Conservation (phyloP, 2,888 invertebrate genomes). For the Nymphalis c-album region DNA sequence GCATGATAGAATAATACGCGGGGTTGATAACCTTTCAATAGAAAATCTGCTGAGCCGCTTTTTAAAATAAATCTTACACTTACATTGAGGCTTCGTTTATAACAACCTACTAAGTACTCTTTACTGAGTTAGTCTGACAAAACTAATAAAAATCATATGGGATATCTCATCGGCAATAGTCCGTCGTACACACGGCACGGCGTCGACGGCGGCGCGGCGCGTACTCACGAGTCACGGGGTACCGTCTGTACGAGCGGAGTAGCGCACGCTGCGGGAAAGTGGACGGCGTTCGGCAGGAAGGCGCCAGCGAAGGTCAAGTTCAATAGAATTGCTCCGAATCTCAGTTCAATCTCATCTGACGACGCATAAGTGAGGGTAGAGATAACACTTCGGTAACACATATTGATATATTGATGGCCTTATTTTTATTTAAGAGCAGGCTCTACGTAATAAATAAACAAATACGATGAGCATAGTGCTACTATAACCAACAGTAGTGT, state of each 20-base stretch:
- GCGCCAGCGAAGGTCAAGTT: slow-evolving; percentile 72
- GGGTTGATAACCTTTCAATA: slow-evolving; percentile 4
- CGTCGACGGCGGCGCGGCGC: slow-evolving; percentile 27
- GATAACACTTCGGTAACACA: too few species aligned
- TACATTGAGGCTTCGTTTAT: background rate
- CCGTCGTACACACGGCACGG: slow-evolving; percentile 20
- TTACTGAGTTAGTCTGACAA: background rate
- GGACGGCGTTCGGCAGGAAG: slow-evolving; percentile 53
- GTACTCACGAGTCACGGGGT: slow-evolving; percentile 16
- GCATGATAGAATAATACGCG: background rate
- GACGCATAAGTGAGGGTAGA: background rate
- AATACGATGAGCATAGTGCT: too few species aligned
- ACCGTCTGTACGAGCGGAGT: slow-evolving; percentile 17
- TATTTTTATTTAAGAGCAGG: too few species aligned
- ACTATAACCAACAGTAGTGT: too few species aligned
- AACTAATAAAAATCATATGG: slow-evolving; percentile 5
- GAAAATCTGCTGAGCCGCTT: background rate
- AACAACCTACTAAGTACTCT: background rate
- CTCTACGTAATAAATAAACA: too few species aligned
- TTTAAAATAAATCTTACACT: background rate
- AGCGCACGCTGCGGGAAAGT: slow-evolving; percentile 41
- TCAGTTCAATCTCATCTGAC: slow-evolving; percentile 16
- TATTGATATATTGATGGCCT: too few species aligned
- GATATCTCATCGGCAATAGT: slow-evolving; percentile 11
- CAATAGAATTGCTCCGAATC: slow-evolving; percentile 41